Base-by-base conservation (phyloP, 2,797 vertebrate genomes). In the Enteromius mattozi region DNA sequence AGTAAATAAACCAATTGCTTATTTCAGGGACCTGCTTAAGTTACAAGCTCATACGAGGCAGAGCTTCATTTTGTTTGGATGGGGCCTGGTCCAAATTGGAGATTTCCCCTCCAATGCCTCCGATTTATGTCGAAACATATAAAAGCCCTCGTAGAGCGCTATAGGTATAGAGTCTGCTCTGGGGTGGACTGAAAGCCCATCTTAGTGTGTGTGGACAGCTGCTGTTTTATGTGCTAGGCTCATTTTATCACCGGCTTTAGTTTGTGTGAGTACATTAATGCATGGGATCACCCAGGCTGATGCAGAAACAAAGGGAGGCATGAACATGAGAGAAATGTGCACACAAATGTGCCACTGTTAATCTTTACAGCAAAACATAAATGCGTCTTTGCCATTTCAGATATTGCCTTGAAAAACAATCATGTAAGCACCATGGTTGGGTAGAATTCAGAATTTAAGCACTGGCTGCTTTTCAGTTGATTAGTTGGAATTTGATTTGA, bases 101-200 rank as follows among this genome's bases (percentile, higher is more conserved):
- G 89, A 87, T 89, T 88, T 85, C 87, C 66, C 89, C 91, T 91
- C 87, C 84, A 91, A 89, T 83, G 79, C 84, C 86, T 85, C 80
- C n/a, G 87, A 92, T 93, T 93, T 90, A 94, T 90, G 90, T 87
- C 27, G 63, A 89, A 89, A 83, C 81, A 90, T 91, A 92, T 89
- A 88, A 88, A 69, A 78, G 87, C 51, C 51, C 79, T 63, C 66
- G 76, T 76, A 88, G 85, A 82, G 69, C 49, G 82, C 88, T 86
- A 89, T 87, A 88, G 88, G 89, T 91, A 89, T 90, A 40, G 86
- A 88, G 90, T 86, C 88, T 90, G 85, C 83, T 89, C 86, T 84
- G n/a, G 84, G 87, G 59, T 56, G 87, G 86, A 90, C 86, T 33
- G 27, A 82, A 42, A 78, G 88, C 88, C 85, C 89, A 88, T 89